Base-by-base conservation (phyloP, 1,140 invertebrate species). In the Mactra quadrangularis region DNA sequence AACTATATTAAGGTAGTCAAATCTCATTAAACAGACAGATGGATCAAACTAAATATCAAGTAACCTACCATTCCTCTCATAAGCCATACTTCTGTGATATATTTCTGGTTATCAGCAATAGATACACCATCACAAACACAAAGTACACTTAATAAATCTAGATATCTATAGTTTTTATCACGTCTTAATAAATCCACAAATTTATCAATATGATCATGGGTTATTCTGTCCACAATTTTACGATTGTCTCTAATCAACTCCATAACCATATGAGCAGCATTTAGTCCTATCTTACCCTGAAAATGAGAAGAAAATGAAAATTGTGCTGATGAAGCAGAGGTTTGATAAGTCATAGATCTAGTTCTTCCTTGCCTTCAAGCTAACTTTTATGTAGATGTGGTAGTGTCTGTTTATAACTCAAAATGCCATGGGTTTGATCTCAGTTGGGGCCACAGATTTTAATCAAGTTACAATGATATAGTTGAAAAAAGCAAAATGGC, bases 91-190 rank as follows among this genome's bases (percentile, higher is more conserved):
- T 90, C 84, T 11, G 91, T 91, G 64, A 93, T 93, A 76, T 92
- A 91, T 13, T 85, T 88, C 85, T 93, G 92, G 71, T 93, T 92
- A 76, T 93, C 90, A 11, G 90, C 86, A 19, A 93, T 91, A 11
- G 91, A 86, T 9, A 92, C 88, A 1, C 90, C 91, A 75, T 92
- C 89, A 89, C 92, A 93, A 0, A 93, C 90, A 86, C 92, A 93
- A 31, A 93, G 76, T 11, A 91, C 90, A 60, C 87, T 89, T 22
- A 93, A 77, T 35, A 92, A 78, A 27, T 93, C 92, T 29, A 93
- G 83, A 82, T 92, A 93, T 11, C 89, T 83, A 77, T 90, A 91
- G 70, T 91, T 92, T 89, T 92, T 92, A 13, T 92, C 90, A 45
- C 83, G 85, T 22, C 83, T 82, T 29, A 93, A 77, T 17, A 91